phyloP scores from a whole-genome alignment of 1,140 invertebrate species.

The Anagrus nilaparvatae region DNA sequence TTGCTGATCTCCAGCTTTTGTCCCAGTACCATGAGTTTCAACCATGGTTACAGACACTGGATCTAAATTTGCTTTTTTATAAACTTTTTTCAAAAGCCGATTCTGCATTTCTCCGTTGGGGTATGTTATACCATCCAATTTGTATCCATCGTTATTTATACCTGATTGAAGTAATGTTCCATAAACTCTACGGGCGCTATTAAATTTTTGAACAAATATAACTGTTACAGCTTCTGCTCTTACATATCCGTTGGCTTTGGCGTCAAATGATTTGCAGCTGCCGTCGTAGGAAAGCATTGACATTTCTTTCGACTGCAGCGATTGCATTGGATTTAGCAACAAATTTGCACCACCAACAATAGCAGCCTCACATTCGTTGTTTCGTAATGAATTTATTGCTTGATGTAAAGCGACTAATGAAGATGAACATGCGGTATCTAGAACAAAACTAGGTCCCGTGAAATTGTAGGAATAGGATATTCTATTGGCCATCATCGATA shows the following conservation, averaged over 20 bases:
- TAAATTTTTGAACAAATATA: too few species aligned
- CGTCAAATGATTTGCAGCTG: too few species aligned
- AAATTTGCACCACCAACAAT: constrained; percentile 71
- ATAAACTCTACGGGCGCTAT: too few species aligned
- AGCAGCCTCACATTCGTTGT: constrained; percentile 68
- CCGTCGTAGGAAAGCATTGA: background rate
- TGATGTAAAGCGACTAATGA: constrained; percentile 68
- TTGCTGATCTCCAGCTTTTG: too few species aligned
- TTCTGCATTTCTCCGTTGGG: too few species aligned
- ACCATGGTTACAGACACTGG: too few species aligned
- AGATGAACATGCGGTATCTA: constrained; percentile 81
- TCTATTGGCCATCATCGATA: constrained; percentile 78
- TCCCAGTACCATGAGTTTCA: too few species aligned
- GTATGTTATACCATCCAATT: too few species aligned
- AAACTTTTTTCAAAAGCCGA: too few species aligned
- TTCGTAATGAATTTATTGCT: constrained; percentile 59
- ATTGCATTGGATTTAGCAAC: constrained; percentile 64
- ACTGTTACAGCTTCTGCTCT: background rate
- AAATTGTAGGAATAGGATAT: constrained; percentile 58
- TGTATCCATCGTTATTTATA: too few species aligned
- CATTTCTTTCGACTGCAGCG: constrained; percentile 56
- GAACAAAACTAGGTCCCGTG: constrained; percentile 60
- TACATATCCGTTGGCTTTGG: background rate
- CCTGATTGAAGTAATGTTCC: too few species aligned
- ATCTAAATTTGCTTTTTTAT: too few species aligned